A percentile compares a stretch with the other conserved stretches of the same genome.
phyloP scores from a whole-genome alignment of 2,888 invertebrate genomes.

The Acleris sparsana region DNA sequence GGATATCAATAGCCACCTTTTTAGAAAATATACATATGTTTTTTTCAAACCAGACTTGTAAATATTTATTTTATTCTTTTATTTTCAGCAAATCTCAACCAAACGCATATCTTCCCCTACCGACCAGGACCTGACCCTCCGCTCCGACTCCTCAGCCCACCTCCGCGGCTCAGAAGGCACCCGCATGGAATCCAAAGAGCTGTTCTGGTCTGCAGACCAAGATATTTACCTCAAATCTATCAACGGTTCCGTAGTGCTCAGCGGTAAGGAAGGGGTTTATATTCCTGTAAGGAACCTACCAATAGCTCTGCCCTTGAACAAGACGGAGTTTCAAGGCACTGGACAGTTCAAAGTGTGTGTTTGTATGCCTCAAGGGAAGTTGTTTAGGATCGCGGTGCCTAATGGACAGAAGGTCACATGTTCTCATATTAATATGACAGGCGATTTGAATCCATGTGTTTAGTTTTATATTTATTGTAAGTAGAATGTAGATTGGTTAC shows the following conservation, averaged over 20 bases:
- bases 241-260: conserved; percentile 89
- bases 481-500: too few species aligned
- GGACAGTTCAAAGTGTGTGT: conserved; percentile 94
- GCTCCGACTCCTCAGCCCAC: conserved; percentile 87
- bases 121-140: conserved; percentile 85
- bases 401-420: conserved; percentile 84
- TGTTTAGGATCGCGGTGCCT: conserved; percentile 90
- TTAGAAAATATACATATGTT: too few species aligned
- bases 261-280: conserved; percentile 87
- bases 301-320: conserved; percentile 78
- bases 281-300: conserved; percentile 89
- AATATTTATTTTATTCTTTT: not conserved
- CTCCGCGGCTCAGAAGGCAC: conserved; percentile 92
- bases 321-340: conserved; percentile 53
- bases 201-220: conserved; percentile 90
- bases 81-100: conserved; percentile 84
- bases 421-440: conserved; percentile 84
- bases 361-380: conserved; percentile 94
- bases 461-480: conserved; percentile 48
- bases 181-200: conserved; percentile 87
- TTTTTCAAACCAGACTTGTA: too few species aligned
- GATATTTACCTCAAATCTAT: conserved; percentile 90
- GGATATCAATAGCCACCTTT: too few species aligned
- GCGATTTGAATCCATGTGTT: conserved; percentile 86
- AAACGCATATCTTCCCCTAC: conserved; percentile 90